A percentile compares a stretch with the other conserved stretches of the same genome.
These are phyloP conservation scores for Phlogophora meticulosa DNA, from an alignment of 2,888 invertebrate genomes.

Conservation along the genomic window DNA sequence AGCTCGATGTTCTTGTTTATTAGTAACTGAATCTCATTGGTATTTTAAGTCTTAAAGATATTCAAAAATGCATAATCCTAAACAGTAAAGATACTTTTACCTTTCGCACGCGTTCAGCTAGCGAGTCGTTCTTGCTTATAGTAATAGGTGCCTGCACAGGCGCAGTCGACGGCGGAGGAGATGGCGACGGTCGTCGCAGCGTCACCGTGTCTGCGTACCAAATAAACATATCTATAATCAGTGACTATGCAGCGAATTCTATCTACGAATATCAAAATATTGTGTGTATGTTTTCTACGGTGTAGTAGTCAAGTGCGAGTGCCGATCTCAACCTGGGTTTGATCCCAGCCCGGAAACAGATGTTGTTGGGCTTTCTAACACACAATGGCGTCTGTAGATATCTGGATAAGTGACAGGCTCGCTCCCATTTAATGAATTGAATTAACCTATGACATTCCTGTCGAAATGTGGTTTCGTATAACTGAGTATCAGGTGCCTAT, in stretches of 20 bases:
- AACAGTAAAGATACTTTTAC: constrained; percentile 72
- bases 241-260: background rate
- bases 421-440: no score
- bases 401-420: no score
- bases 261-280: background rate
- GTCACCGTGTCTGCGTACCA: constrained; percentile 82
- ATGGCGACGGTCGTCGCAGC: constrained; percentile 89
- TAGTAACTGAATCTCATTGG: no score
- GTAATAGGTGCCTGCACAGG: constrained; percentile 88
- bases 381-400: no score
- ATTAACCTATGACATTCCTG: no score
- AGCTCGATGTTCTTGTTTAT: background rate
- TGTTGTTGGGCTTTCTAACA: no score
- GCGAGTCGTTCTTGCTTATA: constrained; percentile 93
- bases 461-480: no score
- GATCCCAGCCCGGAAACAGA: no score
- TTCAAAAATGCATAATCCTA: no score
- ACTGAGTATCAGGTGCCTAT: no score
- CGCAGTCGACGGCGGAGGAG: constrained; percentile 83
- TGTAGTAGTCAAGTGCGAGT: background rate
- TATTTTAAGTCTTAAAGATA: no score
- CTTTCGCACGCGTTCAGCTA: constrained; percentile 93
- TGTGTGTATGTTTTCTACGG: background rate
- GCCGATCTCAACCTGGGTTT: no score
- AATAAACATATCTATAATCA: background rate